Evolutionary conservation across 2,888 invertebrate genomes (phyloP).

Genomic region (Microctonus brassicae): DNA sequence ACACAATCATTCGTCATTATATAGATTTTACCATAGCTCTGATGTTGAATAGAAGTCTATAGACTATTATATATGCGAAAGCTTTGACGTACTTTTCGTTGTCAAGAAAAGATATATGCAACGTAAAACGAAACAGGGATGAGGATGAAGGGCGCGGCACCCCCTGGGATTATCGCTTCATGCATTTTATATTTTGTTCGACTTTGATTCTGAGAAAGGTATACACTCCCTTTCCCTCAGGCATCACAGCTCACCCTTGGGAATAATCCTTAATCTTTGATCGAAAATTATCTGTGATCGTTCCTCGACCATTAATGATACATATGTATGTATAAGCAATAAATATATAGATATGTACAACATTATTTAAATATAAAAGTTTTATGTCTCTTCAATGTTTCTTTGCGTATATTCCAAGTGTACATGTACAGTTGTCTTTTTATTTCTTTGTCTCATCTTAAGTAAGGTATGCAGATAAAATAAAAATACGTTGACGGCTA

Average conservation of each 20-base stretch:
- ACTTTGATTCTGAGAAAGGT: slow-evolving; percentile 64
- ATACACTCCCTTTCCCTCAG: slow-evolving; percentile 31
- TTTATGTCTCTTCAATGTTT: no score
- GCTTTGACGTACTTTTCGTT: slow-evolving; percentile 13
- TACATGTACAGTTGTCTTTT: no score
- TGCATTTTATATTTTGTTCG: slow-evolving; percentile 68
- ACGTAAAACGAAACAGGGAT: not conserved
- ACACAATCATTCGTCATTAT: not conserved
- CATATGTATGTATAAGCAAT: no score
- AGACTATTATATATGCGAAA: slow-evolving; percentile 6
- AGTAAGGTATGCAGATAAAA: not conserved
- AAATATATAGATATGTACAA: no score
- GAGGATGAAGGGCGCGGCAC: slow-evolving; percentile 32
- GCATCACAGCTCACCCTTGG: slow-evolving; percentile 44
- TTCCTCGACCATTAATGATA: not conserved
- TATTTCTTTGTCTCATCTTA: not conserved
- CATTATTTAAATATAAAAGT: no score
- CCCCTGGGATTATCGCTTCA: slow-evolving; percentile 62
- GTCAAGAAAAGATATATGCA: slow-evolving; percentile 15
- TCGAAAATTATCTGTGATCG: slow-evolving; percentile 67
- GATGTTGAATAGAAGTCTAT: not conserved
- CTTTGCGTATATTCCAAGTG: no score
- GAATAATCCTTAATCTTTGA: slow-evolving; percentile 67
- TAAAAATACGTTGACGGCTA: not conserved
- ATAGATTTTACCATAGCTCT: not conserved